Conservation (phyloP, 2,113 vertebrate genomes). For the Antennarius striatus region DNA sequence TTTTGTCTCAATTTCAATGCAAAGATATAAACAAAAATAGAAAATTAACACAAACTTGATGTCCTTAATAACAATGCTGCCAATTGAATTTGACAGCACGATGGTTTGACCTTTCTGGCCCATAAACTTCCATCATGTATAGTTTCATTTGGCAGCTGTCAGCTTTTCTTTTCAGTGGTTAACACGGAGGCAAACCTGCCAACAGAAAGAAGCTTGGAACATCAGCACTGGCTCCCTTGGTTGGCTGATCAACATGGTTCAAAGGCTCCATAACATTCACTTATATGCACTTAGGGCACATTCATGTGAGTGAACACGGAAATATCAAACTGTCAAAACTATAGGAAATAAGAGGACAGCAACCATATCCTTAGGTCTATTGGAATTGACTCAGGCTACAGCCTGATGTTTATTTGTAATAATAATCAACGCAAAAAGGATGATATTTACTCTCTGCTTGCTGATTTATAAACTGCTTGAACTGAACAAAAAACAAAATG, state of each 20-base stretch:
- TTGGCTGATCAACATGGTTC: constrained; percentile 43
- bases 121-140: background rate
- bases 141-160: constrained; percentile 13
- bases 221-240: constrained; percentile 47
- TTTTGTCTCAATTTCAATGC: too few relatives aligned
- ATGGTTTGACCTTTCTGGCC: background rate
- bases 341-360: constrained; percentile 32
- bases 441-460: too few relatives aligned
- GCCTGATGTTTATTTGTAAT: too few relatives aligned
- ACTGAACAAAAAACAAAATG: too few relatives aligned
- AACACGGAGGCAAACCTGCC: constrained; percentile 8
- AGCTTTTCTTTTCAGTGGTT: constrained; percentile 37
- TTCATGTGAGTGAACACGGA: constrained; percentile 36
- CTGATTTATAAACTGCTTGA: too few relatives aligned
- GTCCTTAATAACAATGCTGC: too few relatives aligned
- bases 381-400: too few relatives aligned
- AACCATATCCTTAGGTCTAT: constrained; percentile 3
- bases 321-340: constrained; percentile 39
- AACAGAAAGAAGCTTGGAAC: constrained; percentile 23
- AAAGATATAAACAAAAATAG: too few relatives aligned
- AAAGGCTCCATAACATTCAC: constrained; percentile 37
- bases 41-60: too few relatives aligned
- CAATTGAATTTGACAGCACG: background rate
- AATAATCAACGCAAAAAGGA: too few relatives aligned
- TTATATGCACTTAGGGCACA: constrained; percentile 41